Base-by-base conservation (phyloP, 2,113 vertebrate species). In the Spermophilus dauricus region DNA sequence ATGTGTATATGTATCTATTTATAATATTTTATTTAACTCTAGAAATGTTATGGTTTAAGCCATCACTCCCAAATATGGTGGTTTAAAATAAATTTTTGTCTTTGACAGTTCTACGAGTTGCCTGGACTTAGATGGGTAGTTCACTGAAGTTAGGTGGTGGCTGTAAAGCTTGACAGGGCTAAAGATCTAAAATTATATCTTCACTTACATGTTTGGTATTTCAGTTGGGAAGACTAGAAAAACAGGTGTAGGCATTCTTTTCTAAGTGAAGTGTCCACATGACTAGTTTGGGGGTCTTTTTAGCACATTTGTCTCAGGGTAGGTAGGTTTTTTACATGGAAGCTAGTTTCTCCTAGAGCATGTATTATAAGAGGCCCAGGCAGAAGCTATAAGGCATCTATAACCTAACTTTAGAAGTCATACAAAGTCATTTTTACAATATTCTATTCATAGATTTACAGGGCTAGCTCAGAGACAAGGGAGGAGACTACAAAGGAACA, bases 21-120 rank as follows among this genome's bases (percentile, higher is more conserved):
- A 39, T 82, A 65, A 84, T 48, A 22, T 51, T 51, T 51, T 51
- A 89, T n/a, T 72, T 92, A 77, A 39, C 30, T 63, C 78, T 70
- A 92, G 67, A 96, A 92, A 94, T 22, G 67, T 86, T 67, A 90
- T 20, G 69, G n/a, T 91, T 86, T 93, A 92, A 89, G 58, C 30
- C 5, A 95, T 34, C 4, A 53, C 10, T 8, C 45, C 48, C 77
- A 95, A 91, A 48, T 86, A 30, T 75, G 37, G 18, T 61, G 13
- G 26, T 10, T 78, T 86, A 87, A 78, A 92, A 63, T 9, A 87
- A 96, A 42, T 86, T 77, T 88, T 72, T 58, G 39, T 61, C 61
- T 78, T 16, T 94, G 30, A 84, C 5, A 69, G 61, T 56, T 92
- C 17, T 86, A 4, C 58, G 51, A 82, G 39, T 34, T 75, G n/a